These are phyloP conservation scores for Psilopsiagon aurifrons DNA, from an alignment of 2,113 vertebrate species.

Conservation along the genomic window DNA sequence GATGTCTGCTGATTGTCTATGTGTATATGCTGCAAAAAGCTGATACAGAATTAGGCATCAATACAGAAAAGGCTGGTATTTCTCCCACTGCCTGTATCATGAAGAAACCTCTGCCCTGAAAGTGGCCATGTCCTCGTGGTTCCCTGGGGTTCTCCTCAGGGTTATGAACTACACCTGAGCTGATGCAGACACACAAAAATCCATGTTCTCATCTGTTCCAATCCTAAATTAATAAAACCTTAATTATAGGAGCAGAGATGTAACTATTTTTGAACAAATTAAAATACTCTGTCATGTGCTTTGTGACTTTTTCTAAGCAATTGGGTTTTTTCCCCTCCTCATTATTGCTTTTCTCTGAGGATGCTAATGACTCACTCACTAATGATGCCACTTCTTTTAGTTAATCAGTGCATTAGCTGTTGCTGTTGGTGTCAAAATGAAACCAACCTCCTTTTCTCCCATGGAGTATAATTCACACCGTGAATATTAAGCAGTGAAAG, in stretches of 20 bases:
- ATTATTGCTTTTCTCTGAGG: not conserved
- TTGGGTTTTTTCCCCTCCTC: not conserved
- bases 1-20: not conserved
- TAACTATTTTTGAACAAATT: not conserved
- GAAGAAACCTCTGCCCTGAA: not conserved
- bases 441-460: not conserved
- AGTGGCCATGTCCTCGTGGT: not conserved
- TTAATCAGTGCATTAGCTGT: constrained; percentile 39
- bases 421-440: not conserved
- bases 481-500: not conserved
- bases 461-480: not conserved
- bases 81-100: not conserved
- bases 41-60: not conserved
- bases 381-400: not conserved
- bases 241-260: not conserved
- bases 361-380: constrained; percentile 11
- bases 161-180: not conserved
- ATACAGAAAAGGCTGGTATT: not conserved
- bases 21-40: accelerated
- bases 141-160: not conserved
- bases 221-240: not conserved
- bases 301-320: not conserved
- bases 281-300: not conserved
- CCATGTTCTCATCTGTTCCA: not conserved
- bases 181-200: not conserved